Base-by-base conservation (phyloP, 2,113 vertebrate species). In the Machaerirhynchus nigripectus region DNA sequence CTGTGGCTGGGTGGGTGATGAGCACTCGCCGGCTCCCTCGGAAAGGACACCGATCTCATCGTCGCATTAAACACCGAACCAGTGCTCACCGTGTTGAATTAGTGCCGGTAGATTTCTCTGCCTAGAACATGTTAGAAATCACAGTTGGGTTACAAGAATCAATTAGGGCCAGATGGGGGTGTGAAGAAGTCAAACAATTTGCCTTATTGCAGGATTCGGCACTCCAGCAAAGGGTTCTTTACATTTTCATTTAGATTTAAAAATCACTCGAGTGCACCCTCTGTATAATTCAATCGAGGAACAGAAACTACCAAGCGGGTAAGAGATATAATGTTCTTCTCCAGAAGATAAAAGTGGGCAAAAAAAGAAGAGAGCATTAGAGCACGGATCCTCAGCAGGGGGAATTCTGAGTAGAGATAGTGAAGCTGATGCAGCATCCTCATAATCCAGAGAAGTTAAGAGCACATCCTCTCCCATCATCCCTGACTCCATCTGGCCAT, bases 71-170 rank as follows among this genome's bases (percentile, higher is more conserved):
- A 93, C 57, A 53, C 86, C 75, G 21, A 90, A 94, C 95, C 96
- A 92, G 80, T 4, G 44, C 93, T 96, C 97, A 69, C 88, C 71
- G 63, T 96, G 95, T 96, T 90, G 56, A 97, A 98, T 98, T 98
- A 98, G 97, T 97, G 96, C 95, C 94, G 93, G 97, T 96, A 98
- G 97, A 97, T 97, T 98, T 98, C 96, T 97, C 93, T 76, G 96
- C 74, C 96, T 96, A 93, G 94, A 97, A 96, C 90, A 91, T 4
- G 92, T 97, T 97, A 92, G 95, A 97, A 97, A 92, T 93, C 97
- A 89, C 98, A 97, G 97, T 89, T 97, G 97, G 96, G 96, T 96
- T 97, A 97, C 90, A 96, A 96, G 96, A 98, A 98, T 98, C 98
- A 98, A 97, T 98, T 97, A 97, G 89, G 97, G 91, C 93, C 90